Evolutionary conservation across 2,888 invertebrate species (phyloP), one percentile per base, ranked within the genome.

Genomic region (Scaptomyza parva): DNA sequence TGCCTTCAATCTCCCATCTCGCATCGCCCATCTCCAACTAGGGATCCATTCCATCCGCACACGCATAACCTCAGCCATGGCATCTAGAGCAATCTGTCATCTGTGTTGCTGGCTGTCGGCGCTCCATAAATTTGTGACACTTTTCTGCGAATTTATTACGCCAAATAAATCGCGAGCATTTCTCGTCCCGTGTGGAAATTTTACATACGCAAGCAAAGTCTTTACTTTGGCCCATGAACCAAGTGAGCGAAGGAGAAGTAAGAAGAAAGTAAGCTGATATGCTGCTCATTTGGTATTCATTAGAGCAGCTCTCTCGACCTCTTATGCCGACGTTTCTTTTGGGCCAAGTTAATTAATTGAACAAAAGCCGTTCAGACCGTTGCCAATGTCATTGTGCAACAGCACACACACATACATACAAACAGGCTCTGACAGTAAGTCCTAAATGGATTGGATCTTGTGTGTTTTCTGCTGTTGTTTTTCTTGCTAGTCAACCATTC

Each of bases 101-200:
- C 87, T 69, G 75, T 54, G 72, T 63, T 55, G 72, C 65, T 55
- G 48, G 66, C 67, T 74, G 78, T 81, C 65, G 75, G 60, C 82
- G 76, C 63, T 82, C 62, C 86, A 88, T 86, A 86, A 84, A 88
- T 86, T 88, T 88, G 84, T 83, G 88, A 88, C 86, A 86, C 88
- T 84, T 88, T 84, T 73, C 60, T 66, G 72, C 78, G 67, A 88
- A 84, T 84, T 84, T 84, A 88, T 84, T 82, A 73, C 78, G 51
- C 58, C 58, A 85, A 79, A 80, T 86, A 87, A 88, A 88, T 82
- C 86, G 82, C 78, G 43, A 48, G 70, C 70, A n/a, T n/a, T n/a
- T n/a, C n/a, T 77, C 70, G 12, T 28, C 9, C 65, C 78, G 1
- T 64, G 55, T 39, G 55, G 50, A 47, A 75, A 70, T 65, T 67